These are phyloP conservation scores for Saguinus imperator DNA, from an alignment of 2,113 vertebrate genomes.

Conservation along the genomic window DNA sequence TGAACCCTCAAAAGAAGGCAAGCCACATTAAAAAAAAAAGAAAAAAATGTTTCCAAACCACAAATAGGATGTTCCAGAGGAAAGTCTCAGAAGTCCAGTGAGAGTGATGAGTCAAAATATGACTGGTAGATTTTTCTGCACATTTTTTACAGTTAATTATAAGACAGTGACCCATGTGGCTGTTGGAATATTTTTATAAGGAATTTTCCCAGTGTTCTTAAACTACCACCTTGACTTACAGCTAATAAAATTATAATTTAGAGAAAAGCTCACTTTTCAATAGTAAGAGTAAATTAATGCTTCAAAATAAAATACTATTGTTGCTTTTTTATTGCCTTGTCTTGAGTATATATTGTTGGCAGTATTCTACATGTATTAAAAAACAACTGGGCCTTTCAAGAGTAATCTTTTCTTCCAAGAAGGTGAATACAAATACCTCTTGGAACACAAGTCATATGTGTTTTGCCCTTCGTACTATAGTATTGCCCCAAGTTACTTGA, in stretches of 20 bases:
- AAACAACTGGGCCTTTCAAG: background rate
- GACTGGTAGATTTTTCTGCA: background rate
- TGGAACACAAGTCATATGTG: background rate
- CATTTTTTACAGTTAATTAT: background rate
- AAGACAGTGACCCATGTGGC: background rate
- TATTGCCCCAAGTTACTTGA: background rate
- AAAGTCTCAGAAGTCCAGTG: constrained; percentile 15
- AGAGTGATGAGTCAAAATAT: constrained; percentile 13
- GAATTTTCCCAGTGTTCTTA: background rate
- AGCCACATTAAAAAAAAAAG: constrained; percentile 14
- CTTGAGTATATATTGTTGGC: background rate
- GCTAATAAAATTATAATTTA: background rate
- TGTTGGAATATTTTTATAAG: background rate
- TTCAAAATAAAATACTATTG: background rate
- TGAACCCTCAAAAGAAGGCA: constrained; percentile 36
- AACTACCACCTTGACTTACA: background rate
- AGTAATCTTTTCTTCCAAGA: background rate
- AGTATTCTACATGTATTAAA: background rate
- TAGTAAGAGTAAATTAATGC: background rate
- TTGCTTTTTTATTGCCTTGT: background rate
- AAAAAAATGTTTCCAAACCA: constrained; percentile 35
- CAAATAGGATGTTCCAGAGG: background rate
- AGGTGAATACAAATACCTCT: background rate
- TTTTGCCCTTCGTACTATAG: background rate
- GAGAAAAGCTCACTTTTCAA: background rate